These are phyloP conservation scores for Spodoptera frugiperda DNA, from an alignment of 1,140 invertebrate species.

Conservation along the genomic window DNA sequence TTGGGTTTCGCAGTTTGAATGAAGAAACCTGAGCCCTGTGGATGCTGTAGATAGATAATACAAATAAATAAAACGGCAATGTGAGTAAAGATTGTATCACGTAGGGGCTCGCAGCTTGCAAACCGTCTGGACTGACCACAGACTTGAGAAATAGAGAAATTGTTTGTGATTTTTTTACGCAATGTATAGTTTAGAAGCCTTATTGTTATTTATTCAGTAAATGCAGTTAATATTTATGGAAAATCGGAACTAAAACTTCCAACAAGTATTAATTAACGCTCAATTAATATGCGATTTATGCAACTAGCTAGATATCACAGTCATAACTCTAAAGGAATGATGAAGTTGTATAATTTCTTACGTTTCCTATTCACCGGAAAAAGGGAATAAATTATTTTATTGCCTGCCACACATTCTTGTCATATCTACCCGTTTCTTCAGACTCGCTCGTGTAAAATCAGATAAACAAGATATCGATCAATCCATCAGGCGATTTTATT, in stretches of 20 bases:
- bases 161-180: neutral
- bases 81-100: slow-evolving; percentile 42
- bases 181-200: neutral
- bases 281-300: neutral
- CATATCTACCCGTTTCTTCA: slow-evolving; percentile 35
- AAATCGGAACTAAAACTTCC: neutral
- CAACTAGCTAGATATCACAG: neutral
- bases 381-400: slow-evolving; percentile 1
- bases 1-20: slow-evolving; percentile 39
- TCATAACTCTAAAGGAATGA: slow-evolving; percentile 6
- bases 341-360: slow-evolving; percentile 22
- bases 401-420: slow-evolving; percentile 9
- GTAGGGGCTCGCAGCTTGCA: slow-evolving; percentile 5
- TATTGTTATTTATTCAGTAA: neutral
- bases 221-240: neutral
- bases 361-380: slow-evolving; percentile 24
- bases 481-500: slow-evolving; percentile 67
- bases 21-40: slow-evolving; percentile 26
- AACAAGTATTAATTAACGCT: neutral
- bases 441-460: slow-evolving; percentile 1
- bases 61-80: slow-evolving; percentile 39
- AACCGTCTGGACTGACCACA: slow-evolving; percentile 20
- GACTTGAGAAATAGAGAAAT: slow-evolving; percentile 25
- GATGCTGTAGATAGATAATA: slow-evolving; percentile 9
- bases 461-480: slow-evolving; percentile 67